These are phyloP conservation scores for Sebastiscus albofasciatus DNA, from an alignment of 2,797 vertebrate species.

Conservation along the genomic window DNA sequence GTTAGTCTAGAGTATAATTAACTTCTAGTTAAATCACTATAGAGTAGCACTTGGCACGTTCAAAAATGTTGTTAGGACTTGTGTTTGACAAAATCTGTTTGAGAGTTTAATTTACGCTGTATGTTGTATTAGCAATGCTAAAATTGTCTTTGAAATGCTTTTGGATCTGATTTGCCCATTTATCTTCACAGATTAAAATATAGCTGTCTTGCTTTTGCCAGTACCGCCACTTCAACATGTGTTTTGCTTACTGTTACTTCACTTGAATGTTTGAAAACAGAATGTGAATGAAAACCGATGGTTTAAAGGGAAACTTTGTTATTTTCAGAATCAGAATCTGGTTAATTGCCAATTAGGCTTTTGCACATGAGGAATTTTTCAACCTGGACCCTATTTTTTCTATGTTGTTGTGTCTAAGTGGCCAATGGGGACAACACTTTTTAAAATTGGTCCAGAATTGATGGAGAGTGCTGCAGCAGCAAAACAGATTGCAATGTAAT, in stretches of 20 bases:
- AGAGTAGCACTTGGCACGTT: slow-evolving; percentile 39
- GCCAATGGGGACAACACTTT: neutral
- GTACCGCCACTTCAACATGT: neutral
- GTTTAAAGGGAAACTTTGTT: neutral
- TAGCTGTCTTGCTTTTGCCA: slow-evolving; percentile 7
- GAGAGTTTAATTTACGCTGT: slow-evolving; percentile 25
- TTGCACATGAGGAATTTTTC: neutral
- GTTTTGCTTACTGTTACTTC: neutral
- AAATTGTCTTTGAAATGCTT: slow-evolving; percentile 36
- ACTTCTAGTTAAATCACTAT: slow-evolving; percentile 27
- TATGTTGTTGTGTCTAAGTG: neutral
- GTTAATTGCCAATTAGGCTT: neutral
- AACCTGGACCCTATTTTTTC: neutral
- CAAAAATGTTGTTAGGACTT: neutral
- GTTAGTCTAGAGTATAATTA: slow-evolving; percentile 36
- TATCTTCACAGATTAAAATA: slow-evolving; percentile 69
- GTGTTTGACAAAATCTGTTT: neutral
- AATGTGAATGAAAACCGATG: neutral
- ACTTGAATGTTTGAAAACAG: neutral
- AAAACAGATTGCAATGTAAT: neutral
- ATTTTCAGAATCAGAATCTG: neutral
- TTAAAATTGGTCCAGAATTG: neutral
- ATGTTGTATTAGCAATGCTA: slow-evolving; percentile 63
- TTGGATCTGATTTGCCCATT: slow-evolving; percentile 40
- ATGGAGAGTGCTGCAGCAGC: neutral